Evolutionary conservation across 2,888 invertebrate species (phyloP), one percentile per base, ranked within the genome.

Genomic region (Platycheirus albimanus): DNA sequence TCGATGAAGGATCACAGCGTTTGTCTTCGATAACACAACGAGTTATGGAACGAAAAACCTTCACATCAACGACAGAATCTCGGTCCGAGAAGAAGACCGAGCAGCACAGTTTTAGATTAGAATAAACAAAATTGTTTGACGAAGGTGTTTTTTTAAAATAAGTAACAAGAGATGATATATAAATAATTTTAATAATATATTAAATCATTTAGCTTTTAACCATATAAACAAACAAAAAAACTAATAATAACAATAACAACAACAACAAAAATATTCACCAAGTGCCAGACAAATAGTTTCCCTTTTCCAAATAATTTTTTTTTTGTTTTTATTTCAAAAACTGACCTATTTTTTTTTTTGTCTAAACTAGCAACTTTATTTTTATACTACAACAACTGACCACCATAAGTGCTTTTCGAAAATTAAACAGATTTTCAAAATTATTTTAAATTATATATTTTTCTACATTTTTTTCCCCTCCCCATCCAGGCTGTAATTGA

Each of bases 51-150:
- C 89, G 91, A 63, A 89, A 91, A 87, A 90, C 90, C 52, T 89
- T 89, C 66, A 90, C 90, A 19, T 88, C 90, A 66, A 90, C 90
- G 41, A 90, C 90, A 49, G 91, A 91, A 85, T 89, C 90, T 47
- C 87, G 89, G 36, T 88, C 89, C 33, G 91, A 91, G 75, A 90
- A 89, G 84, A 91, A 91, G 86, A 90, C 89, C 71, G 89, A 91
- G 84, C 89, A 90, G 85, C 91, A 90, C 63, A 91, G 89, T 87
- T 91, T 90, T 89, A 90, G 90, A 78, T 86, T 91, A 87, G 91
- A 91, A 80, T 90, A 88, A 79, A 63, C 3, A 45, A 43, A 63
- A 43, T 49, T 69, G 30, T 75, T 56, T 45, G 61, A 47, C 19
- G 36, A 67, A 58, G 30, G 38, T 80, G 61, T 61, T 41, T 64